Evolutionary conservation across 1,140 invertebrate species (phyloP).

Genomic region (Chlorops oryzae): DNA sequence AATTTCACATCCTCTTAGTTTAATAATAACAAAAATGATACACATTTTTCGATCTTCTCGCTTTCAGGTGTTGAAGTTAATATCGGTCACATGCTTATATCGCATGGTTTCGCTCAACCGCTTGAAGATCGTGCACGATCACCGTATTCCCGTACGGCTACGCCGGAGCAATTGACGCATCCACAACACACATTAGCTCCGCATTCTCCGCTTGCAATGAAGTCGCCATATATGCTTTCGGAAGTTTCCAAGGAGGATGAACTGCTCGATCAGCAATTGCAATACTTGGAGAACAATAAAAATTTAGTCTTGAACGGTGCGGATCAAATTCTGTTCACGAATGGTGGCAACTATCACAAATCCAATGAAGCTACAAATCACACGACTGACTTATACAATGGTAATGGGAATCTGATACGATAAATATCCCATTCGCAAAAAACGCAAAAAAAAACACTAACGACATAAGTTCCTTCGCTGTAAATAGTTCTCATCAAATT

Average conservation of each 20-base stretch:
- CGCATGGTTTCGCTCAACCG: constrained; percentile 36
- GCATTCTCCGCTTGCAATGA: neutral
- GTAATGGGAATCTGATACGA: no score
- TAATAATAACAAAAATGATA: neutral
- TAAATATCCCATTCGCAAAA: no score
- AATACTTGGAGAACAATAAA: constrained; percentile 26
- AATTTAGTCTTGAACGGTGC: constrained; percentile 32
- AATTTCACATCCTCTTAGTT: neutral
- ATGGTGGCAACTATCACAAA: no score
- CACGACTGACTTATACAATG: no score
- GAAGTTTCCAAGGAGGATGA: constrained; percentile 26
- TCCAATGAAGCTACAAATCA: no score
- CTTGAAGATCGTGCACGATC: constrained; percentile 33
- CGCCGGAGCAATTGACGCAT: neutral
- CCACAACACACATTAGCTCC: neutral
- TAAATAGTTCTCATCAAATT: no score
- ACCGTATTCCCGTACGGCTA: constrained; percentile 17
- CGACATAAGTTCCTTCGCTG: no score
- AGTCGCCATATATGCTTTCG: neutral
- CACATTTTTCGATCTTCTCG: neutral
- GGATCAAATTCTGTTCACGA: no score
- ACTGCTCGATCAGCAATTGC: constrained; percentile 28
- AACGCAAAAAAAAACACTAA: no score
- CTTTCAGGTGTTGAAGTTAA: constrained; percentile 29
- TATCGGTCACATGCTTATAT: constrained; percentile 36